These are phyloP conservation scores for Drosophila pegasa DNA, from an alignment of 2,888 invertebrate species.

Conservation along the genomic window DNA sequence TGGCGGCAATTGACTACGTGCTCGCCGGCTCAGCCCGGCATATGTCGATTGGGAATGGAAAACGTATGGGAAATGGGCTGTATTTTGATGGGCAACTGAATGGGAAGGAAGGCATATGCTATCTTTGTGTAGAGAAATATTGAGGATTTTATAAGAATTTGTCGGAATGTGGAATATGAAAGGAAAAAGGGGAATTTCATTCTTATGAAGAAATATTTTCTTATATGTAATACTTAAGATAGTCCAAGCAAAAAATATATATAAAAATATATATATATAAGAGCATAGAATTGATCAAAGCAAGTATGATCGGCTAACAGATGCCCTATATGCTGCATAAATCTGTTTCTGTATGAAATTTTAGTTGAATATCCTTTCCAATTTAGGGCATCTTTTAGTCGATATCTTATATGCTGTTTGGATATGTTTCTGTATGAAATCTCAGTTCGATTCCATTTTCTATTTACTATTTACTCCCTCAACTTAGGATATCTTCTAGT, in stretches of 20 bases:
- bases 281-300: neutral
- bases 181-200: neutral
- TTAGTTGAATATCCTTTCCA: too few species aligned
- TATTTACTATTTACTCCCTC: too few species aligned
- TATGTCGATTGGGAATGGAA: neutral
- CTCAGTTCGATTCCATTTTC: too few species aligned
- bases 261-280: neutral
- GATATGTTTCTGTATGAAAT: neutral
- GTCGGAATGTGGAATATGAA: neutral
- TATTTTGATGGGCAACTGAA: neutral
- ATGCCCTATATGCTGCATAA: neutral
- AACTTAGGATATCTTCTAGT: too few species aligned
- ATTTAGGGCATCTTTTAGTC: too few species aligned
- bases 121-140: too few species aligned
- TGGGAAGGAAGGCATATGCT: too few species aligned
- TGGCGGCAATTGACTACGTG: slow-evolving; percentile 14
- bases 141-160: neutral
- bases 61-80: neutral
- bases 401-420: neutral
- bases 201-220: neutral
- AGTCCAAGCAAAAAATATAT: neutral
- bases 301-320: neutral
- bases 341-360: neutral
- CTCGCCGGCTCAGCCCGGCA: neutral
- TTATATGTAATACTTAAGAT: neutral